Conservation (phyloP, 2,113 vertebrate species). For the human region DNA sequence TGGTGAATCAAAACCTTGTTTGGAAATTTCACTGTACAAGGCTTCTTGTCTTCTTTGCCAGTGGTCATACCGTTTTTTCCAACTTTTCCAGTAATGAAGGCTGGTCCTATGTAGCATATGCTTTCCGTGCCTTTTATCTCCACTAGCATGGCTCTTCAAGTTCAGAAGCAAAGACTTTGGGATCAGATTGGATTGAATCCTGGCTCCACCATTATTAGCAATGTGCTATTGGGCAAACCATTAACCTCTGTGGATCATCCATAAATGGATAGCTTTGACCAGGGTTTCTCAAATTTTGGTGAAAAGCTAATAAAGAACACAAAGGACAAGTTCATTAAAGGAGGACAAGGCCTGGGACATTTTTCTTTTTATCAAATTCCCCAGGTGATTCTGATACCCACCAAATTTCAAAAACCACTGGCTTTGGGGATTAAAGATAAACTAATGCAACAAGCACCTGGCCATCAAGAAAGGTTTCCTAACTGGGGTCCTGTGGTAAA, state of each 20-base stretch:
- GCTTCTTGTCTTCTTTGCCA: neutral
- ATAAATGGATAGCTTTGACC: neutral
- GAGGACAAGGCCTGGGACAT: neutral
- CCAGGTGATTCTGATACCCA: neutral
- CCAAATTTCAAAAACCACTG: neutral
- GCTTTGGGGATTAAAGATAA: neutral
- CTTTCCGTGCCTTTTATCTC: neutral
- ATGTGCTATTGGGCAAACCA: neutral
- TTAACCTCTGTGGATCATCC: neutral
- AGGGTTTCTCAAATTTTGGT: constrained; percentile 15
- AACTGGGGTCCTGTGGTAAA: neutral
- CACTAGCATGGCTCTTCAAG: neutral
- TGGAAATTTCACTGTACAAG: neutral
- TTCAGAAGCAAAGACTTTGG: neutral
- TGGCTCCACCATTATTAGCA: neutral
- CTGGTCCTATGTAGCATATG: neutral
- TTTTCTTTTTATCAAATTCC: neutral
- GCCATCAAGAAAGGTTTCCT: neutral
- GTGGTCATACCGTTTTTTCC: neutral
- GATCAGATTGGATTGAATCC: neutral
- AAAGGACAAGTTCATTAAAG: neutral
- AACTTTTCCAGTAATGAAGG: neutral
- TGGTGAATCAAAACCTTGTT: neutral
- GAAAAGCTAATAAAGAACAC: neutral
- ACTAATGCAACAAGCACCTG: neutral